A percentile compares a stretch with the other conserved stretches of the same genome.
These are phyloP conservation scores for Pachypsylla venusta DNA, from an alignment of 1,140 invertebrate genomes.

Conservation along the genomic window DNA sequence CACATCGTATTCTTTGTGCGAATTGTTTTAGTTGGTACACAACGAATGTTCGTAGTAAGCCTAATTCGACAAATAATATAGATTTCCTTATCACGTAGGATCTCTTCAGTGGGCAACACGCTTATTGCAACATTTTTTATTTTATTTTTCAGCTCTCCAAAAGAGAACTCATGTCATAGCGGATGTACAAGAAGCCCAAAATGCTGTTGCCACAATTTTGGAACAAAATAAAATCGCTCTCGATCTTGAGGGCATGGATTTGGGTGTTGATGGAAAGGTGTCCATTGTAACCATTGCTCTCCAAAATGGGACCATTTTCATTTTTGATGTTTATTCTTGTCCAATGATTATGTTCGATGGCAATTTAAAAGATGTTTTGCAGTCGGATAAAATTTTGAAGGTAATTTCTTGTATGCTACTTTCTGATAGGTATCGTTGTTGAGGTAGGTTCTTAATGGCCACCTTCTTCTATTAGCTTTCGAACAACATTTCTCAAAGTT, in stretches of 20 bases:
- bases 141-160: background rate
- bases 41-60: too few species aligned
- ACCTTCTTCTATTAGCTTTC: too few species aligned
- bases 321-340: conserved; percentile 2
- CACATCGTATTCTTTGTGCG: too few species aligned
- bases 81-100: too few species aligned
- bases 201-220: background rate
- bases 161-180: background rate
- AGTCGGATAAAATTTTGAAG: background rate
- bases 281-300: background rate
- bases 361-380: background rate
- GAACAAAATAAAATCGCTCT: background rate
- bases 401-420: too few species aligned
- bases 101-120: background rate
- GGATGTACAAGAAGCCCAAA: background rate
- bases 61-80: too few species aligned
- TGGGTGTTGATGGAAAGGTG: background rate
- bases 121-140: background rate
- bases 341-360: conserved; percentile 1
- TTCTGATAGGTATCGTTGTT: too few species aligned
- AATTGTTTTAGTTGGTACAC: too few species aligned
- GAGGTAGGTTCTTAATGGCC: too few species aligned
- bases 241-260: conserved; percentile 1
- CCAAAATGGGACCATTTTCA: background rate
- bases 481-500: too few species aligned